Conservation (phyloP, 2,888 invertebrate genomes). For the Diploptera punctata region DNA sequence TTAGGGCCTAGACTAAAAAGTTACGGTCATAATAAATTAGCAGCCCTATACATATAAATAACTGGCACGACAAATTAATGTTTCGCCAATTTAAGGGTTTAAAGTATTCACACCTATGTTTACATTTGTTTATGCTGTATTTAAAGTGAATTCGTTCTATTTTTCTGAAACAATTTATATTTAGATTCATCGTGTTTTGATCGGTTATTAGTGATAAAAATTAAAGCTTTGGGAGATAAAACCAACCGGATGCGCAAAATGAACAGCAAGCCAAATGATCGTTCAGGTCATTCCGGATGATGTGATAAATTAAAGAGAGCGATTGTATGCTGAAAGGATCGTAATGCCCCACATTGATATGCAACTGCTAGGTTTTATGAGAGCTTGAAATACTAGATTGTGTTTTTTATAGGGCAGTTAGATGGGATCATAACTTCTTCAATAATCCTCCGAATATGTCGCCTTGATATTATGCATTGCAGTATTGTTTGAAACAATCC, state of each 20-base stretch:
- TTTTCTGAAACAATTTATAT: constrained; percentile 5
- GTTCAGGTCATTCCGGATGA: not conserved
- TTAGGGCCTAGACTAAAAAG: not conserved
- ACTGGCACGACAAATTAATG: too few species aligned
- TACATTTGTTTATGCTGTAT: not conserved
- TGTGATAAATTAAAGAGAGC: constrained; percentile 13
- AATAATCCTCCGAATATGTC: too few species aligned
- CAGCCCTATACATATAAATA: too few species aligned
- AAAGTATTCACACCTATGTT: too few species aligned
- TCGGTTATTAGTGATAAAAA: not conserved
- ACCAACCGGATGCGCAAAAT: not conserved
- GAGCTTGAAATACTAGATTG: not conserved
- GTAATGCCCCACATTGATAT: not conserved
- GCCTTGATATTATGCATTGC: too few species aligned
- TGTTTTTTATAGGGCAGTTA: too few species aligned
- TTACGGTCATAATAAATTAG: not conserved
- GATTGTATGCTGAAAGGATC: not conserved
- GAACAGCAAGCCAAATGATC: not conserved
- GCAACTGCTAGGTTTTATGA: not conserved
- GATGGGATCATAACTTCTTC: too few species aligned
- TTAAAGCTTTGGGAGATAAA: constrained; percentile 6
- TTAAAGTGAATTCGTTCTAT: not conserved
- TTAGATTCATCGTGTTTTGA: constrained; percentile 2
- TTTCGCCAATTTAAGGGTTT: too few species aligned
- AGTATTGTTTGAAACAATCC: too few species aligned